A percentile compares a stretch with the other conserved stretches of the same genome.
phyloP scores from a whole-genome alignment of 2,888 invertebrate species.

The Pandemis cinnamomeana region DNA sequence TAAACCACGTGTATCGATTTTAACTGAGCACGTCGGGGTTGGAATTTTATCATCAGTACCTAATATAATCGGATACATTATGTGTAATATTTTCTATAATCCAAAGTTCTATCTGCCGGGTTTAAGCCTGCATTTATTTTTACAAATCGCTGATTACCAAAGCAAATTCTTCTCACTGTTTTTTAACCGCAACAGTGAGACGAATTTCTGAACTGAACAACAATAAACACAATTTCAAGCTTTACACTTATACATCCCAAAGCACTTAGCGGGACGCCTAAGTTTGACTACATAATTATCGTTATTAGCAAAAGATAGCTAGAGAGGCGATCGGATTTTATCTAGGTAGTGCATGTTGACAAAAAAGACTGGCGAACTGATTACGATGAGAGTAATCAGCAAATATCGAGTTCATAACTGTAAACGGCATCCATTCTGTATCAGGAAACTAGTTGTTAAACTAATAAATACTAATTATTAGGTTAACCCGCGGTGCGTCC shows the following conservation, averaged over 20 bases:
- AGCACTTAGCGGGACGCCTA: no score
- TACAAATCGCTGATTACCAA: no score
- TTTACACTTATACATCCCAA: no score
- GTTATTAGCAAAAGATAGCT: no score
- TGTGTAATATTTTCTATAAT: not conserved
- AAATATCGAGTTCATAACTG: not conserved
- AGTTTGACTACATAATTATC: no score
- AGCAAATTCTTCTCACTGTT: no score
- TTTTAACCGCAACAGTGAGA: no score
- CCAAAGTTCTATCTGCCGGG: not conserved
- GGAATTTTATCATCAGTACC: not conserved
- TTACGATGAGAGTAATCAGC: not conserved
- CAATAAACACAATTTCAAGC: no score
- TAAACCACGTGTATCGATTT: slow-evolving; percentile 2
- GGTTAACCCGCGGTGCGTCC: not conserved
- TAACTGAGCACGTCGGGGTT: not conserved
- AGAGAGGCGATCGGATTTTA: no score
- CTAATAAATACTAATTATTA: slow-evolving; percentile 8
- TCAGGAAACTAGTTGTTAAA: not conserved
- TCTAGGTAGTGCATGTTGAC: no score
- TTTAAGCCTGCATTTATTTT: no score
- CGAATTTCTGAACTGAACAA: no score
- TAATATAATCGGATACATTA: not conserved
- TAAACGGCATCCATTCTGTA: not conserved
- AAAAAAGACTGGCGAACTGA: not conserved